Conservation (phyloP, 2,888 invertebrate species). For the Sarcophaga caerulescens region DNA sequence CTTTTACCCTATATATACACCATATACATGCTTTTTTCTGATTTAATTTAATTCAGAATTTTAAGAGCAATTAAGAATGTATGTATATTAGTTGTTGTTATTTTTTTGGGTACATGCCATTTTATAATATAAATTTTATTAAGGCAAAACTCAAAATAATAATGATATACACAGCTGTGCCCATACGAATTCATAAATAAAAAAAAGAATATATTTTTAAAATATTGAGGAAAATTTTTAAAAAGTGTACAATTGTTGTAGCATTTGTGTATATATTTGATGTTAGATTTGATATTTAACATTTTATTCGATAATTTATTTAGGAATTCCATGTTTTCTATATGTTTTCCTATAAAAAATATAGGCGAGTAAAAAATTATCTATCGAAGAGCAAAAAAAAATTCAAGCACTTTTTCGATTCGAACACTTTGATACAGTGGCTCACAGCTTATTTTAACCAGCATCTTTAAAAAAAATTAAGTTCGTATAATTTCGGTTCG, state of each 20-base stretch:
- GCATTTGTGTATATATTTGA: conserved; percentile 42
- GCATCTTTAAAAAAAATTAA: too few species aligned
- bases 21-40: neutral
- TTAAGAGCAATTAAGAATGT: conserved; percentile 42
- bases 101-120: conserved; percentile 35
- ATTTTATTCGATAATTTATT: conserved; percentile 29
- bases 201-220: neutral
- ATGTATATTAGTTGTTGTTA: neutral
- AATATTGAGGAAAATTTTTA: neutral
- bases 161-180: neutral
- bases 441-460: too few species aligned
- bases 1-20: neutral
- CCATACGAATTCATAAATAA: neutral
- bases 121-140: conserved; percentile 14
- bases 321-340: conserved; percentile 14
- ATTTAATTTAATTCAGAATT: conserved; percentile 30
- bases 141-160: neutral
- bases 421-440: conserved; percentile 36
- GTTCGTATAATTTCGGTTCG: too few species aligned
- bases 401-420: neutral
- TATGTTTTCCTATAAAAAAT: conserved; percentile 10
- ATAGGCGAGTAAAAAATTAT: conserved; percentile 1
- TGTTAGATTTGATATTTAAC: conserved; percentile 22
- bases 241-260: neutral
- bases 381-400: too few species aligned